phyloP scores from a whole-genome alignment of 2,113 vertebrate genomes.

The Porphyrio hochstetteri region DNA sequence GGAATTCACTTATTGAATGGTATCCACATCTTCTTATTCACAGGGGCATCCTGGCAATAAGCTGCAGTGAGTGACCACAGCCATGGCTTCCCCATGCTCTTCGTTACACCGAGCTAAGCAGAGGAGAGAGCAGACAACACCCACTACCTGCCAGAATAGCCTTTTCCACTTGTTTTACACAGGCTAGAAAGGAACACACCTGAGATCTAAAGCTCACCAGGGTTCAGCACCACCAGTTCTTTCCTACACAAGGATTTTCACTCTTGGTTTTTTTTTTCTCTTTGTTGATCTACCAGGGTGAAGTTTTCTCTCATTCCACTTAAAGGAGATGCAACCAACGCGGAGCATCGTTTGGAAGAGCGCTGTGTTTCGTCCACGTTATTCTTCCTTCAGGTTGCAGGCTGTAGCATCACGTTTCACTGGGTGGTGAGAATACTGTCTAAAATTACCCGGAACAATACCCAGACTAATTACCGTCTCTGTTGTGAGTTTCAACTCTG shows the following conservation, averaged over 20 bases:
- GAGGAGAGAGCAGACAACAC: neutral
- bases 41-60: neutral
- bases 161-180: neutral
- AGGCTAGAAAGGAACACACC: neutral
- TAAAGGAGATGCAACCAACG: neutral
- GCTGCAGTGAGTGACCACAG: neutral
- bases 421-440: neutral
- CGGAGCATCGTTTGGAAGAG: neutral
- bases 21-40: neutral
- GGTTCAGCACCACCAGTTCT: neutral
- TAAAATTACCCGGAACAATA: slow-evolving; percentile 1
- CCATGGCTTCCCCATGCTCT: neutral
- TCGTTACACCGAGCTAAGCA: neutral
- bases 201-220: neutral
- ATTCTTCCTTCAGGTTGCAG: neutral
- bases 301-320: neutral
- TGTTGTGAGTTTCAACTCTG: neutral
- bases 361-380: neutral
- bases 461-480: slow-evolving; percentile 36
- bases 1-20: neutral
- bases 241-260: neutral
- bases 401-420: neutral
- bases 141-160: neutral
- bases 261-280: neutral
- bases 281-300: neutral